Percentiles rank a stretch among this genome's conserved stretches.
These are phyloP conservation scores for Nebria ingens DNA, from an alignment of 1,140 invertebrate genomes.

Conservation along the genomic window DNA sequence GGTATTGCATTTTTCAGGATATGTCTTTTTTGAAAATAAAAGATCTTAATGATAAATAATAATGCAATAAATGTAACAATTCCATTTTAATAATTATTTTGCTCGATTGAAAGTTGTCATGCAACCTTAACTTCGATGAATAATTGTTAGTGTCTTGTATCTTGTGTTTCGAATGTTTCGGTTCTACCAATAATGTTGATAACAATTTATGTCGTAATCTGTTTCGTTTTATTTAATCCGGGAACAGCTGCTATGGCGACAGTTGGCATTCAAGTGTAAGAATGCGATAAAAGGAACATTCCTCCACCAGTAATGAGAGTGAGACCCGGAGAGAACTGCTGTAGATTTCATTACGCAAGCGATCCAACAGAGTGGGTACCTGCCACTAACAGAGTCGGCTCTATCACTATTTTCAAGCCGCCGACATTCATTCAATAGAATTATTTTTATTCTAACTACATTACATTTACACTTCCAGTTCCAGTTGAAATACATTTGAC, in stretches of 20 bases:
- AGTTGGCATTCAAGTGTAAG: slow-evolving; percentile 5
- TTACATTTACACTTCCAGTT: background rate
- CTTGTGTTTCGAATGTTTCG: too few relatives aligned
- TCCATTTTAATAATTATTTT: too few relatives aligned
- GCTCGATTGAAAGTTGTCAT: too few relatives aligned
- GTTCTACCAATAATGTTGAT: too few relatives aligned
- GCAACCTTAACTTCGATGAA: too few relatives aligned
- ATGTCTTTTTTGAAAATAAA: too few relatives aligned
- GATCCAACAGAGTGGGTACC: background rate
- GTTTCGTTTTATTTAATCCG: slow-evolving; percentile 5
- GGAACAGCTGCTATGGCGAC: background rate
- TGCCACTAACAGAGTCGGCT: background rate
- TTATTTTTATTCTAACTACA: background rate
- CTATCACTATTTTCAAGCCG: background rate
- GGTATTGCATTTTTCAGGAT: too few relatives aligned
- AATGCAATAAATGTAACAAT: too few relatives aligned
- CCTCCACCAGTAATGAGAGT: background rate
- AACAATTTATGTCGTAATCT: slow-evolving; percentile 1
- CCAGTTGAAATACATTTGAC: too few relatives aligned
- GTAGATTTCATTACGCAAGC: background rate
- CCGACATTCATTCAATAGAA: background rate
- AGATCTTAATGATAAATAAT: too few relatives aligned
- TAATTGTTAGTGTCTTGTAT: too few relatives aligned
- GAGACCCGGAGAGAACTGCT: background rate
- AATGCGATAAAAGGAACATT: slow-evolving; percentile 2